Conservation (phyloP, 2,113 vertebrate genomes). For the Origma solitaria region DNA sequence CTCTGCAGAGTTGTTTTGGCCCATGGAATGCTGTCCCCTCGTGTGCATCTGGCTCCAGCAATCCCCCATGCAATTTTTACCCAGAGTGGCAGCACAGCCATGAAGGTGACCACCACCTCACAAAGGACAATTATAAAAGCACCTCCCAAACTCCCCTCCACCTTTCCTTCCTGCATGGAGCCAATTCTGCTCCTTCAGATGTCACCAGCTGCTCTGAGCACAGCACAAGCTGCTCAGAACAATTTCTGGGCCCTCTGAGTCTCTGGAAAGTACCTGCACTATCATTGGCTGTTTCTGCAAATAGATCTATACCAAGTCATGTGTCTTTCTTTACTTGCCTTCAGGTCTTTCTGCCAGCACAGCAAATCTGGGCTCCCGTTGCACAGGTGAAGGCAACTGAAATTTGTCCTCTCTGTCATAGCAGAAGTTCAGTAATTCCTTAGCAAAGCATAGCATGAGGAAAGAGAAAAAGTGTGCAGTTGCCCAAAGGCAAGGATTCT, state of each 20-base stretch:
- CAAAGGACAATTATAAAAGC: neutral
- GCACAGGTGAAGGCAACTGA: neutral
- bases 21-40: neutral
- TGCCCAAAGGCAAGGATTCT: neutral
- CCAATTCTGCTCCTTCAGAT: neutral
- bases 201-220: neutral
- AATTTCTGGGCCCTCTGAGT: neutral
- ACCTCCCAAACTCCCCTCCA: neutral
- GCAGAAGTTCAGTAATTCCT: neutral
- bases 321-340: neutral
- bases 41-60: neutral
- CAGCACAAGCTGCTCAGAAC: neutral
- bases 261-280: constrained; percentile 38
- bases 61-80: neutral
- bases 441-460: neutral
- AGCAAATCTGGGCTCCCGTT: neutral
- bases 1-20: neutral
- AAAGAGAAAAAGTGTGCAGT: neutral
- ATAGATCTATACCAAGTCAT: neutral
- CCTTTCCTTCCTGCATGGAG: neutral
- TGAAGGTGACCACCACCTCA: neutral
- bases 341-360: neutral
- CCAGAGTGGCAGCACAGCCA: neutral
- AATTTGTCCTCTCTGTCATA: neutral
- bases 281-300: neutral